Conservation (phyloP, 2,797 vertebrate genomes). For the Austrolebias charrua region DNA sequence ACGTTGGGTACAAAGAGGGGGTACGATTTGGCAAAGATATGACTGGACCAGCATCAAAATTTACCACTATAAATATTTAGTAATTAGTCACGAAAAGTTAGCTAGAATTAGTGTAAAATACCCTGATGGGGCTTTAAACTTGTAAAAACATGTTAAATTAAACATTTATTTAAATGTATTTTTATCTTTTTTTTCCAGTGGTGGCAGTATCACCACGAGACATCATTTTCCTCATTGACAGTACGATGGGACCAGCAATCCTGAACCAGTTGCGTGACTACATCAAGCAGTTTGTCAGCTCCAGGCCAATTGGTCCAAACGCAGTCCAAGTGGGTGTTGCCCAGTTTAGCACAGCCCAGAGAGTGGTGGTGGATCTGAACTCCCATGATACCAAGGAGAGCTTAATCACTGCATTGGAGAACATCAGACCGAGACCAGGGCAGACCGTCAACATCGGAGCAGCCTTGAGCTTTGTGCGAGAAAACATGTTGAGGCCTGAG, state of each 20-base stretch:
- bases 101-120: neutral
- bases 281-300: slow-evolving; percentile 82
- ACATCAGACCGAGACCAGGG: slow-evolving; percentile 75
- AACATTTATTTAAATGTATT: slow-evolving; percentile 5
- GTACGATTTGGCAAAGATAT: no score
- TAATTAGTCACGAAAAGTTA: no score
- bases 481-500: slow-evolving; percentile 80
- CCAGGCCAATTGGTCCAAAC: slow-evolving; percentile 87
- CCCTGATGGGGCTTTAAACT: neutral
- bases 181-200: slow-evolving; percentile 75
- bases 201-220: slow-evolving; percentile 88
- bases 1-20: no score
- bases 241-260: slow-evolving; percentile 79
- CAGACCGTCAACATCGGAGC: slow-evolving; percentile 83
- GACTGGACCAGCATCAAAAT: no score
- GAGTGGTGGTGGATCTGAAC: slow-evolving; percentile 87
- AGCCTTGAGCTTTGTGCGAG: slow-evolving; percentile 85
- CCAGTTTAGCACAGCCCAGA: slow-evolving; percentile 80
- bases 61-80: no score
- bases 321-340: slow-evolving; percentile 88
- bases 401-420: slow-evolving; percentile 66
- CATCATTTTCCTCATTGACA: slow-evolving; percentile 95
- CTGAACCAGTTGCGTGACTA: slow-evolving; percentile 85
- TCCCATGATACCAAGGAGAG: slow-evolving; percentile 72
- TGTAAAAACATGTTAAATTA: neutral